Conservation (phyloP, 1,140 invertebrate species). For the Hypsibius dujardini region DNA sequence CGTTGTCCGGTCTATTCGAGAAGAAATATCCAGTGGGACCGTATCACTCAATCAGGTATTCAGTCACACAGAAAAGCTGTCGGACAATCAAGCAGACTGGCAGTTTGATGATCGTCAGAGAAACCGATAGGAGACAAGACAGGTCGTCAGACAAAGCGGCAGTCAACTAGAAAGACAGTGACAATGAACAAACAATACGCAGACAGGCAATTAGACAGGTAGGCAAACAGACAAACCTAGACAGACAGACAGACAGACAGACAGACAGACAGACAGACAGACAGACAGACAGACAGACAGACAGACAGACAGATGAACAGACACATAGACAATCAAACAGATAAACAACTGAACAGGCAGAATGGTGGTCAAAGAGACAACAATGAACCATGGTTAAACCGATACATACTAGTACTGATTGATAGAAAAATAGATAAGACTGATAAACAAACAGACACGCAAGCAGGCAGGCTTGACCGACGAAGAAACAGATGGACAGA, state of each 20-base stretch:
- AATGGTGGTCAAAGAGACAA: too few relatives aligned
- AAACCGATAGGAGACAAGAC: neutral
- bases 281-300: neutral
- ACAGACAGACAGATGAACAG: neutral
- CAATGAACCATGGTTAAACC: conserved; percentile 9
- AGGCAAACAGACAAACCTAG: neutral
- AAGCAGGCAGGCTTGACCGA: conserved; percentile 2
- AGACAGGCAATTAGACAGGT: neutral
- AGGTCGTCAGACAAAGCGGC: neutral
- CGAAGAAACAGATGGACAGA: conserved; percentile 19
- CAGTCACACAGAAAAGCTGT: too few relatives aligned
- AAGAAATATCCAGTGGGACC: too few relatives aligned
- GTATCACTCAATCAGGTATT: too few relatives aligned
- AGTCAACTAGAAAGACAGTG: neutral
- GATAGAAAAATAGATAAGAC: neutral
- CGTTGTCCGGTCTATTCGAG: too few relatives aligned
- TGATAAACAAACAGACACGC: too few relatives aligned
- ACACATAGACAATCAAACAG: neutral
- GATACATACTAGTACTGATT: conserved; percentile 25
- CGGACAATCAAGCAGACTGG: too few relatives aligned
- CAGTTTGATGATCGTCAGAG: too few relatives aligned
- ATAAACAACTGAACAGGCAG: neutral
- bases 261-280: too few relatives aligned
- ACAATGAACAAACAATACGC: neutral
- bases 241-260: neutral